These are phyloP conservation scores for Tipula confusa DNA, from an alignment of 2,888 invertebrate species.

Conservation along the genomic window DNA sequence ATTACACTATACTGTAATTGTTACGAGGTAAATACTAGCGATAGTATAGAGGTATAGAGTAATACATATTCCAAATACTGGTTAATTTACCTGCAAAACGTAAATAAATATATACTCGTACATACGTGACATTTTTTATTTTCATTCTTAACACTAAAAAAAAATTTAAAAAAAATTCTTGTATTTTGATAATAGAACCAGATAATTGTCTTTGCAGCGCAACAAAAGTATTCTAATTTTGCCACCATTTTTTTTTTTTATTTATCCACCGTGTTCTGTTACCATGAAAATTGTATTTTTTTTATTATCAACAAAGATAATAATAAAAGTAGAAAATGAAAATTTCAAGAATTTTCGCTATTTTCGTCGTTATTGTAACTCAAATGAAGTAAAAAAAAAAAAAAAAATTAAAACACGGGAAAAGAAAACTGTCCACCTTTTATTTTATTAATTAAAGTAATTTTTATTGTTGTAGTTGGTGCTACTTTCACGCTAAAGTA, in stretches of 20 bases:
- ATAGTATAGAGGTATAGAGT: background rate
- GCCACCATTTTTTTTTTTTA: background rate
- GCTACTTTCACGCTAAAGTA: slow-evolving; percentile 1
- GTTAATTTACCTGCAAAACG: background rate
- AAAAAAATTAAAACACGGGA: background rate
- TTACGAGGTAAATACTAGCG: background rate
- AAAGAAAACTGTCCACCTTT: slow-evolving; percentile 16
- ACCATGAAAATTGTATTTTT: background rate
- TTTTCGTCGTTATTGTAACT: background rate
- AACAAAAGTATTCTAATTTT: background rate
- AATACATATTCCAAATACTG: background rate
- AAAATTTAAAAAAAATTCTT: background rate
- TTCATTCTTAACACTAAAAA: background rate
- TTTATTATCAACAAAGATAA: slow-evolving; percentile 14
- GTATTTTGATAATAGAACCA: background rate
- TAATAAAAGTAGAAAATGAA: background rate
- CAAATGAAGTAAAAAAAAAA: background rate
- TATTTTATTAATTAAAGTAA: slow-evolving; percentile 12
- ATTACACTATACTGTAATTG: background rate
- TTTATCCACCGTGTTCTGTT: background rate
- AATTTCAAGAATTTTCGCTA: slow-evolving; percentile 7
- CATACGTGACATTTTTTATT: background rate
- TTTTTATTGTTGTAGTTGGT: background rate
- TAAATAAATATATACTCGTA: background rate
- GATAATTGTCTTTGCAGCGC: background rate